A percentile compares a stretch with the other conserved stretches of the same genome.
phyloP scores from a whole-genome alignment of 2,113 vertebrate genomes.

The Ifrita kowaldi region DNA sequence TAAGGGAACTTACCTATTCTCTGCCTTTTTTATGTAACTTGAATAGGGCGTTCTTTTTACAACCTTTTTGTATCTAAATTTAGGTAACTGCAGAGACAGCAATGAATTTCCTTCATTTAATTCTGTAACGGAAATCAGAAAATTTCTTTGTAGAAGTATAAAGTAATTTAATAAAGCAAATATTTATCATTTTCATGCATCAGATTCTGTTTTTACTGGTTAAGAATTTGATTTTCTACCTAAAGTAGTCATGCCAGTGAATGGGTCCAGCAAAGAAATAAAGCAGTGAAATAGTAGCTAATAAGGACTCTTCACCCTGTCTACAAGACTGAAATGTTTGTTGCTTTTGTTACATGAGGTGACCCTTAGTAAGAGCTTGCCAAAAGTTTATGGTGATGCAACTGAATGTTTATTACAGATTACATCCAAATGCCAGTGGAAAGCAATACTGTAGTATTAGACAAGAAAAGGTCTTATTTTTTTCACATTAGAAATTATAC shows the following conservation, averaged over 20 bases:
- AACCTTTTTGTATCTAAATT: constrained; percentile 57
- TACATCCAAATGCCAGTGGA: background rate
- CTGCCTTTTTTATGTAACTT: constrained; percentile 40
- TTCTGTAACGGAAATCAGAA: constrained; percentile 16
- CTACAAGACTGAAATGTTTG: background rate
- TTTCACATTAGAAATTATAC: background rate
- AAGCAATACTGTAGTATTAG: background rate
- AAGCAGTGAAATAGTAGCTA: background rate
- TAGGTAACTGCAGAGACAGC: constrained; percentile 42
- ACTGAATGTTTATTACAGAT: background rate
- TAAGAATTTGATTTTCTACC: background rate
- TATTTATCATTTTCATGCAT: constrained; percentile 53
- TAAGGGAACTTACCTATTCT: constrained; percentile 26
- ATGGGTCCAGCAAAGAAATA: background rate
- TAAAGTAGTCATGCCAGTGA: background rate
- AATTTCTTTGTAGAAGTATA: constrained; percentile 51
- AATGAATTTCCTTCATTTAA: constrained; percentile 39
- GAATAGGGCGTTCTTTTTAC: constrained; percentile 26
- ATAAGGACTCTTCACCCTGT: accelerated
- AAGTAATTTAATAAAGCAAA: constrained; percentile 69
- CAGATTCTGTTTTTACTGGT: background rate
- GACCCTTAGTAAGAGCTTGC: background rate
- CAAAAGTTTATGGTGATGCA: background rate
- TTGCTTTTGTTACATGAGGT: background rate
- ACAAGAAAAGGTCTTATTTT: background rate